These are phyloP conservation scores for Craniophora ligustri DNA, from an alignment of 2,888 invertebrate species.

Conservation along the genomic window DNA sequence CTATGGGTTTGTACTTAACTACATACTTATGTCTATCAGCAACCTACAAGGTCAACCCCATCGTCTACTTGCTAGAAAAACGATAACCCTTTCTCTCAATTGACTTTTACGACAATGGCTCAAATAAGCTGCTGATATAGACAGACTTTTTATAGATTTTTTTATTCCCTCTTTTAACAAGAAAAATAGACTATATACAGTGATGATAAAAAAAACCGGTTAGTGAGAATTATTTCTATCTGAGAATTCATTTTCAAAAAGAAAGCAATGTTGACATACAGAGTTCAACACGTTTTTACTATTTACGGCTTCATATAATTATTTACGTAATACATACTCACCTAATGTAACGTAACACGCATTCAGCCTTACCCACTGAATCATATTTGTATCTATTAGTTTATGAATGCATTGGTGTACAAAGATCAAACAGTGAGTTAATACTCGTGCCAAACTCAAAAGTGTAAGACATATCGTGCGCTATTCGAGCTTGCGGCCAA, in stretches of 20 bases:
- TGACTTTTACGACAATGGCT: constrained; percentile 35
- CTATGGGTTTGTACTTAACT: too few relatives aligned
- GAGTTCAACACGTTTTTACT: constrained; percentile 6
- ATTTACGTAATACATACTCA: constrained; percentile 4
- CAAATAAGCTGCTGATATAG: constrained; percentile 42
- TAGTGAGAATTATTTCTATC: too few relatives aligned
- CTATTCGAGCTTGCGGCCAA: constrained; percentile 19
- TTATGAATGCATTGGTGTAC: background rate
- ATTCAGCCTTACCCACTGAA: background rate
- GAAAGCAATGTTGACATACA: too few relatives aligned
- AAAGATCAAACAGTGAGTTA: background rate
- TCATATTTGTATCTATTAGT: background rate
- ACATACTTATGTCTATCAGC: too few relatives aligned
- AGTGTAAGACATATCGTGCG: background rate
- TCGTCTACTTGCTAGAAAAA: constrained; percentile 28
- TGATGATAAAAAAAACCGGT: background rate
- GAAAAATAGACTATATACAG: constrained; percentile 3
- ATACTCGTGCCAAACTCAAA: background rate
- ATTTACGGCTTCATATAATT: constrained; percentile 17
- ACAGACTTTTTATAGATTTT: constrained; percentile 19
- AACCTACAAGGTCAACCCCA: too few relatives aligned
- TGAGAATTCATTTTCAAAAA: too few relatives aligned
- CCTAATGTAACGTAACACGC: background rate
- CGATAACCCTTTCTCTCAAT: constrained; percentile 37
- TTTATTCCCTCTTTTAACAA: background rate